Percentiles rank a stretch among this genome's conserved stretches.
Evolutionary conservation across 2,113 vertebrate species (phyloP).

Genomic region (Ahaetulla prasina): DNA sequence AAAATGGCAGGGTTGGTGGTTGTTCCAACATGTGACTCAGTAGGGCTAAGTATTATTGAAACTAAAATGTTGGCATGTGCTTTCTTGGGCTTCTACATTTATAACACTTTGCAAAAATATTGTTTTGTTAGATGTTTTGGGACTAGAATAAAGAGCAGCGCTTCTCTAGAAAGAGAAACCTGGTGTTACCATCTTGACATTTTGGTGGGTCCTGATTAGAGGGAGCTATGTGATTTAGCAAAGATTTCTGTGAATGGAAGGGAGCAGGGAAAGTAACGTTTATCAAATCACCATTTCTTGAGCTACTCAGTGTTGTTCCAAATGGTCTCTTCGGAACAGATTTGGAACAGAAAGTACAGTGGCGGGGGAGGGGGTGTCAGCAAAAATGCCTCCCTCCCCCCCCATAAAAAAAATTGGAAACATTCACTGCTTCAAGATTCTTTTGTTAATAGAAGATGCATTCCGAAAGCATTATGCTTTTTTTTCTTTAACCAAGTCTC

Average conservation of each 20-base stretch:
- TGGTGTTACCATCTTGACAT: not conserved
- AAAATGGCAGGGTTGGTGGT: not conserved
- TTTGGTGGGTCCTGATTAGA: not conserved
- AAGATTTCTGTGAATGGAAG: not conserved
- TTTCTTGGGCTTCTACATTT: not conserved
- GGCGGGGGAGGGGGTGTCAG: fast-evolving
- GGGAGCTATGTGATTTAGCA: not conserved
- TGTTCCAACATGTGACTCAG: not conserved
- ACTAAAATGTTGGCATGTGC: not conserved
- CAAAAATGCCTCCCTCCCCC: not conserved
- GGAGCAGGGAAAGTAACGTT: not conserved
- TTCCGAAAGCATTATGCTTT: not conserved
- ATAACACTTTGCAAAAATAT: not conserved
- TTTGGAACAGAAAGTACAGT: not conserved
- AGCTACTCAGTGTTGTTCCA: not conserved
- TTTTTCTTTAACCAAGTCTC: not conserved
- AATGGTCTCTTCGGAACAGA: not conserved
- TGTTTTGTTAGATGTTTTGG: not conserved
- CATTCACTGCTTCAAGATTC: not conserved
- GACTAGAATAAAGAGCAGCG: not conserved
- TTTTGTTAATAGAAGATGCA: not conserved
- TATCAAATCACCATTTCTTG: not conserved
- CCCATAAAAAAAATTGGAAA: not conserved
- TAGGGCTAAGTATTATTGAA: not conserved
- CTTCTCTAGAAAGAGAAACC: not conserved